These are phyloP conservation scores for Onychomys leucogaster DNA, from an alignment of 2,797 vertebrate genomes.

Conservation along the genomic window DNA sequence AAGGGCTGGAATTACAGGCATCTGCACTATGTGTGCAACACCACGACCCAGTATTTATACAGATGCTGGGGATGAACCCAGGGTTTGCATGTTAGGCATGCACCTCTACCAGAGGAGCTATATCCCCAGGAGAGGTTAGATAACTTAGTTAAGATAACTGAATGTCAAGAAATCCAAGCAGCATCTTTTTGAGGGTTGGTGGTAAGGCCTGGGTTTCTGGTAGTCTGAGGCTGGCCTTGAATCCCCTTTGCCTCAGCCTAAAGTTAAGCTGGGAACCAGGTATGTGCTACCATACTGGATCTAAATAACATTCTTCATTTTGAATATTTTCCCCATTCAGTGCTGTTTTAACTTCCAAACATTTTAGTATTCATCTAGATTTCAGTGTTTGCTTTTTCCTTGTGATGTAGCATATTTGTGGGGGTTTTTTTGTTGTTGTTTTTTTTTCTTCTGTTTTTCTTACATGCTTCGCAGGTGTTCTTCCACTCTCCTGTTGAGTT, in stretches of 20 bases:
- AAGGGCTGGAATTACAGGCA: not conserved
- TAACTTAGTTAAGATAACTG: not conserved
- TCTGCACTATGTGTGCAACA: not conserved
- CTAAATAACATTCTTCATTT: not conserved
- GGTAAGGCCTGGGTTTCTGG: too few species aligned
- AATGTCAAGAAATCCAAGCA: not conserved
- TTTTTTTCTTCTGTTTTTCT: not conserved
- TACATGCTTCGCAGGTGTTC: not conserved
- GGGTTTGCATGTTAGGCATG: not conserved
- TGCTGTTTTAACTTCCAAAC: not conserved
- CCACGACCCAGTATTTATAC: not conserved
- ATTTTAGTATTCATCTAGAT: constrained; percentile 34
- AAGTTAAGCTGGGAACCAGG: not conserved
- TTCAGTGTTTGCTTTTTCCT: not conserved
- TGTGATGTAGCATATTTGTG: not conserved
- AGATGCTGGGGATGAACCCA: not conserved
- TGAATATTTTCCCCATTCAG: not conserved
- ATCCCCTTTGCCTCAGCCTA: not conserved
- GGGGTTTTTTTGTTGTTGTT: too few species aligned
- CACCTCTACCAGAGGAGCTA: too few species aligned
- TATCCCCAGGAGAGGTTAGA: not conserved
- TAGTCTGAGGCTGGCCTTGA: not conserved
- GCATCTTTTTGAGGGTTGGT: not conserved
- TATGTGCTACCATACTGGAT: not conserved
- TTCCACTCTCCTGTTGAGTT: too few species aligned